Conservation (phyloP, 2,797 vertebrate species). For the Pipistrellus pygmaeus region DNA sequence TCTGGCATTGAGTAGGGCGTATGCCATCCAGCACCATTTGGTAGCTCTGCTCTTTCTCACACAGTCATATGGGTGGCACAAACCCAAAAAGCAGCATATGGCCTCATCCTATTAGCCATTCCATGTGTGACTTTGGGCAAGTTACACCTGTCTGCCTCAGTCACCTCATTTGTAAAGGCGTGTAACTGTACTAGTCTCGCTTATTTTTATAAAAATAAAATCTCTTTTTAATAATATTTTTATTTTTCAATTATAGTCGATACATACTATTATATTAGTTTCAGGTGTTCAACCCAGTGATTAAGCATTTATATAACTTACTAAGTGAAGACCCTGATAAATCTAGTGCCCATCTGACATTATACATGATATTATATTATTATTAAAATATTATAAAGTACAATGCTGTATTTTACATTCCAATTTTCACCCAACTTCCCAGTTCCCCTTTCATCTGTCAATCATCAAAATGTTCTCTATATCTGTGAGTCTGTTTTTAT, state of each 20-base stretch:
- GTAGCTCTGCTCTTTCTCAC: not conserved
- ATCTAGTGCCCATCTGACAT: not conserved
- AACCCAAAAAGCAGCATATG: not conserved
- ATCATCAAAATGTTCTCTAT: not conserved
- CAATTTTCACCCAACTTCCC: not conserved
- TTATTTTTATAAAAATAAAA: not conserved
- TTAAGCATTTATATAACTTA: not conserved
- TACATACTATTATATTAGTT: not conserved
- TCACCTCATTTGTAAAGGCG: not conserved
- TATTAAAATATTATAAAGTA: not conserved
- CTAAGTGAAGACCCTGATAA: not conserved
- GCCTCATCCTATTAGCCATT: not conserved
- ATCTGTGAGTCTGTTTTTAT: not conserved
- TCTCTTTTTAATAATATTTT: not conserved
- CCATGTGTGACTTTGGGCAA: not conserved
- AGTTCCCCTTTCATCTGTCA: not conserved
- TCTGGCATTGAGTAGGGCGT: too few relatives aligned
- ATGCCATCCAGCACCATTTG: fast-evolving
- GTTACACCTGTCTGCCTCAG: not conserved
- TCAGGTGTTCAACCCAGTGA: not conserved
- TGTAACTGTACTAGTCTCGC: not conserved
- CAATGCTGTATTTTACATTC: not conserved
- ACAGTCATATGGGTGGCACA: not conserved
- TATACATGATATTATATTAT: not conserved
- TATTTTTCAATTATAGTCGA: not conserved